Percentiles rank a stretch among this genome's conserved stretches.
Conservation (phyloP, 2,888 invertebrate species). For the Psococerastis gibbosa region DNA sequence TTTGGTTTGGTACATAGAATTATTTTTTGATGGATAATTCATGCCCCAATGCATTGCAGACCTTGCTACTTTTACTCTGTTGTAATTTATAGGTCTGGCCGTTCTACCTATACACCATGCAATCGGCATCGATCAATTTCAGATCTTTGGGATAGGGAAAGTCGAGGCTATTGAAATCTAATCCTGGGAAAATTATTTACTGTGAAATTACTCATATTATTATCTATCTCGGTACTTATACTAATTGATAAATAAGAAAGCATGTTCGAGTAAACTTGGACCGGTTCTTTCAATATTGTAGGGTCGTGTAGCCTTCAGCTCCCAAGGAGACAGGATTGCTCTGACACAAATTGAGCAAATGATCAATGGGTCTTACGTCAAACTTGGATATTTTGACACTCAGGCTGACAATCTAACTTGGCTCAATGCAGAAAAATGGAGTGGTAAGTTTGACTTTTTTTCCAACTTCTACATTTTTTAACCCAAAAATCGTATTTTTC, state of each 20-base stretch:
- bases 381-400: conserved; percentile 90
- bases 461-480: conserved; percentile 7
- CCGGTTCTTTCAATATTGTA: conserved; percentile 26
- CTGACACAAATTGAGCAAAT: conserved; percentile 96
- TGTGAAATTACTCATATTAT: no score
- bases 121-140: no score
- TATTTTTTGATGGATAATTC: no score
- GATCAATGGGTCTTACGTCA: conserved; percentile 81
- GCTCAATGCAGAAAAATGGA: conserved; percentile 81
- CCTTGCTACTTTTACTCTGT: conserved; percentile 7
- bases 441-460: conserved; percentile 42
- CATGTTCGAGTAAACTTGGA: no score
- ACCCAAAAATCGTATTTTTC: conserved; percentile 1
- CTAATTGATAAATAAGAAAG: no score
- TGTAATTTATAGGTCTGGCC: background rate
- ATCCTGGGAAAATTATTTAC: no score
- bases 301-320: conserved; percentile 96
- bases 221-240: no score
- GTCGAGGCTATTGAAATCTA: no score
- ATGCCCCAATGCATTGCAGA: no score
- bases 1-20: no score
- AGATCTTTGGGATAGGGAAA: no score
- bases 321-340: conserved; percentile 95
- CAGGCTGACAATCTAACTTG: conserved; percentile 90
- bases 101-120: no score